Evolutionary conservation across 2,888 invertebrate genomes (phyloP).

Genomic region (Agriopis leucophaearia): DNA sequence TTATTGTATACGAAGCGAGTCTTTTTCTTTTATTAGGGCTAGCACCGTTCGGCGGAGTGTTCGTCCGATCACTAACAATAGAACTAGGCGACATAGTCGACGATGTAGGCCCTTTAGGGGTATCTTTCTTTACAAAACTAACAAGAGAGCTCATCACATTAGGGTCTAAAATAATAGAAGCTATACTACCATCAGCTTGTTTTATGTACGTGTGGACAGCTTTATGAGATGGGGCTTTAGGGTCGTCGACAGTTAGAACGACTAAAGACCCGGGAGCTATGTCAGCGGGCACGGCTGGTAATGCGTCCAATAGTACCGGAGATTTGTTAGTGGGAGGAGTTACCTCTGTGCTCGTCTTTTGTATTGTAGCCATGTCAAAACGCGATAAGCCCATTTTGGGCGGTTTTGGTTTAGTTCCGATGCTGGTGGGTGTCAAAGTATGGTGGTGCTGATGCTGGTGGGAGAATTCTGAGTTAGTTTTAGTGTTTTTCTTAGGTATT

Average conservation of each 20-base stretch:
- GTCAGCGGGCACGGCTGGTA: slow-evolving; percentile 60
- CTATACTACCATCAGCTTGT: slow-evolving; percentile 65
- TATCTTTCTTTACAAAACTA: slow-evolving; percentile 75
- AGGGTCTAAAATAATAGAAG: slow-evolving; percentile 71
- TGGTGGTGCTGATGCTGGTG: not conserved
- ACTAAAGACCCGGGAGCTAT: slow-evolving; percentile 77
- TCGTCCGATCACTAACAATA: slow-evolving; percentile 65
- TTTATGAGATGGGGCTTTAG: slow-evolving; percentile 73
- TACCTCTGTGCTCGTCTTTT: not conserved
- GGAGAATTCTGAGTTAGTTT: not conserved
- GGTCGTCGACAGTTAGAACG: slow-evolving; percentile 76
- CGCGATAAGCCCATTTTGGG: slow-evolving; percentile 6
- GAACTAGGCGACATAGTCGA: slow-evolving; percentile 70
- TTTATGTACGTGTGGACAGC: slow-evolving; percentile 81
- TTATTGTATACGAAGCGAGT: slow-evolving; percentile 74
- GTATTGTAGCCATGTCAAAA: slow-evolving; percentile 18
- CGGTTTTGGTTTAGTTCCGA: not conserved
- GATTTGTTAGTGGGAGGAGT: slow-evolving; percentile 16
- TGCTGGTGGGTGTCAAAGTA: not conserved
- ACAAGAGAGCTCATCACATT: slow-evolving; percentile 73
- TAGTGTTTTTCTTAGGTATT: not conserved
- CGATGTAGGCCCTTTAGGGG: slow-evolving; percentile 70
- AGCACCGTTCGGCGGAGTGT: slow-evolving; percentile 39
- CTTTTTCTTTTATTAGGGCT: slow-evolving; percentile 65
- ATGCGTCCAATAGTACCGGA: slow-evolving; percentile 25